A percentile compares a stretch with the other conserved stretches of the same genome.
These are phyloP conservation scores for Misgurnus mizolepis DNA, from an alignment of 2,113 vertebrate genomes.

Conservation along the genomic window DNA sequence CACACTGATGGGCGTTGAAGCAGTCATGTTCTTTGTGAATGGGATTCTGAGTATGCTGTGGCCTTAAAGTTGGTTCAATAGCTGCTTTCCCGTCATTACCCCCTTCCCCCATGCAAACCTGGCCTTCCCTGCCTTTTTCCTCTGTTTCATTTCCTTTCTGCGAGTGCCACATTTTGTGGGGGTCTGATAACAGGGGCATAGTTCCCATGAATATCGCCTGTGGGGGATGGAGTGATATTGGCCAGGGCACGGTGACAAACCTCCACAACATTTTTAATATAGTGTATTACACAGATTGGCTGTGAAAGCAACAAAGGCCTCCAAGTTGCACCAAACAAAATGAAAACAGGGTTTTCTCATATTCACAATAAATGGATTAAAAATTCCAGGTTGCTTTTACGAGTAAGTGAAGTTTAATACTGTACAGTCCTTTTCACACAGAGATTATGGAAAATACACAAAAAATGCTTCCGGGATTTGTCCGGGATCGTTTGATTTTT, in stretches of 20 bases:
- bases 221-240: constrained; percentile 68
- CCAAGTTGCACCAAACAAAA: constrained; percentile 6
- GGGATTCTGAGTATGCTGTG: constrained; percentile 39
- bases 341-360: constrained; percentile 15
- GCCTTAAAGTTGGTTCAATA: constrained; percentile 48
- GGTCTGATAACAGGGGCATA: constrained; percentile 59
- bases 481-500: too few species aligned
- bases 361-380: constrained; percentile 12
- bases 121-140: constrained; percentile 21
- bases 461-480: too few species aligned
- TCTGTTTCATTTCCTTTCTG: constrained; percentile 46
- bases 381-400: constrained; percentile 17
- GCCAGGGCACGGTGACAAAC: constrained; percentile 70
- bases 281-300: constrained; percentile 64
- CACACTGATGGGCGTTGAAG: constrained; percentile 25
- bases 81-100: constrained; percentile 50
- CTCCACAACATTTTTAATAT: constrained; percentile 59
- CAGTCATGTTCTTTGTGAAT: constrained; percentile 38
- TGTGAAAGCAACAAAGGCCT: constrained; percentile 7
- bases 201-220: constrained; percentile 72
- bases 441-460: too few species aligned
- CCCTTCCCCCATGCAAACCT: constrained; percentile 47
- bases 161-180: constrained; percentile 48
- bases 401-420: background rate
- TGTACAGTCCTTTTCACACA: too few species aligned